phyloP scores from a whole-genome alignment of 1,140 invertebrate species.

The Venturia canescens region DNA sequence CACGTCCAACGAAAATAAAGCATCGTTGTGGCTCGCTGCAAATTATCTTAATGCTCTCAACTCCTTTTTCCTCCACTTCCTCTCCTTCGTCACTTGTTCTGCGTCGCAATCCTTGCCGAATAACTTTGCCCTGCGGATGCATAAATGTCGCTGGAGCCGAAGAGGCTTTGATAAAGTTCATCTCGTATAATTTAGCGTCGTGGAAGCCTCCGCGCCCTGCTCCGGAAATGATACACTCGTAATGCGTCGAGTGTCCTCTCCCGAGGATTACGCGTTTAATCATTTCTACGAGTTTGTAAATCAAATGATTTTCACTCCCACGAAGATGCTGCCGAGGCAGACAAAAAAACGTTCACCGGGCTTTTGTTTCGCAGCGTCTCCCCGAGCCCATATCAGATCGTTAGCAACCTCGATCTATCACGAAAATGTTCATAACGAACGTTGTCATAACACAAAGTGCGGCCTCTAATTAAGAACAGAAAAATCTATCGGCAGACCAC shows the following conservation, averaged over 20 bases:
- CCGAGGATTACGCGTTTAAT: not conserved
- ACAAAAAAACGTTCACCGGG: too few relatives aligned
- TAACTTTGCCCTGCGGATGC: not conserved
- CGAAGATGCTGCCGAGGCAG: too few relatives aligned
- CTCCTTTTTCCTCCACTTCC: not conserved
- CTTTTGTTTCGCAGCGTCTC: too few relatives aligned
- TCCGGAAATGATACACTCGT: constrained; percentile 31
- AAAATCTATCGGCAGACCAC: too few relatives aligned
- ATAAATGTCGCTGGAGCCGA: not conserved
- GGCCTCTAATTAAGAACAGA: not conserved
- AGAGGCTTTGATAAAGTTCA: constrained; percentile 36
- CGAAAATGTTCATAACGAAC: too few relatives aligned
- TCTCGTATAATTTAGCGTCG: constrained; percentile 9
- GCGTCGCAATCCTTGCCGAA: not conserved
- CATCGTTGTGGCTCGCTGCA: constrained; percentile 9
- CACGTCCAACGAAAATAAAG: constrained; percentile 9
- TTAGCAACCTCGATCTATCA: too few relatives aligned
- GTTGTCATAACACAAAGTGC: too few relatives aligned
- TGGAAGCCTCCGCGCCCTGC: not conserved
- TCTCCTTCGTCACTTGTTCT: not conserved
- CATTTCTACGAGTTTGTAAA: too few relatives aligned
- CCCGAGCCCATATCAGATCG: too few relatives aligned
- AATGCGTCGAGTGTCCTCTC: constrained; percentile 1
- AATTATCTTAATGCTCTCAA: constrained; percentile 5
- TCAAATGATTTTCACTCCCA: too few relatives aligned